Evolutionary conservation across 2,888 invertebrate genomes (phyloP).

Genomic region (Aleiodes leptofemur): DNA sequence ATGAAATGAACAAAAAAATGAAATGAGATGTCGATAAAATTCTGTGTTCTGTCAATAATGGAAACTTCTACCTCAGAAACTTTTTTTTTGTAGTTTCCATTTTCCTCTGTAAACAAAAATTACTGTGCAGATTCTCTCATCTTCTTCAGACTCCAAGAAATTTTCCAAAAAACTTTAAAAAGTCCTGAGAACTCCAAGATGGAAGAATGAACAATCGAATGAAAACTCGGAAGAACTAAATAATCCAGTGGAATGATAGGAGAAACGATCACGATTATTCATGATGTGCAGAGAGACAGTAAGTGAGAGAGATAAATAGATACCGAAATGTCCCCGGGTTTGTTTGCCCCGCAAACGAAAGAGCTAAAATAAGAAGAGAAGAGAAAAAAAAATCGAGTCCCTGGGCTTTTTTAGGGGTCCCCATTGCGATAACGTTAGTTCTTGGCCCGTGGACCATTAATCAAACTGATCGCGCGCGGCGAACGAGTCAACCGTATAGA

Average conservation of each 20-base stretch:
- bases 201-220: no score
- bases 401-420: slow-evolving; percentile 50
- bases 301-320: slow-evolving; percentile 18
- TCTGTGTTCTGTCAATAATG: no score
- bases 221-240: no score
- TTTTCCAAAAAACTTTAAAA: no score
- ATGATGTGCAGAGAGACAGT: slow-evolving; percentile 51
- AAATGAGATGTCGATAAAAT: no score
- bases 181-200: no score
- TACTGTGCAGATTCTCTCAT: no score
- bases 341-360: slow-evolving; percentile 57
- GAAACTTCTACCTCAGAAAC: no score
- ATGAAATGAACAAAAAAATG: no score
- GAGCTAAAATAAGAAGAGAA: background rate
- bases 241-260: slow-evolving; percentile 17
- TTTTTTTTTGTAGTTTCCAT: no score
- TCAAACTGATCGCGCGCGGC: slow-evolving; percentile 60
- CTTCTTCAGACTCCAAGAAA: no score
- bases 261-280: slow-evolving; percentile 68
- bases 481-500: slow-evolving; percentile 56
- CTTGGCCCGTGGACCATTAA: slow-evolving; percentile 61
- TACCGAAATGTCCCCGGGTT: slow-evolving; percentile 48
- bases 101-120: no score
- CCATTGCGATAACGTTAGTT: slow-evolving; percentile 62
- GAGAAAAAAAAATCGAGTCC: slow-evolving; percentile 56